These are phyloP conservation scores for Hesperophylax magnus DNA, from an alignment of 1,140 invertebrate genomes.

Conservation along the genomic window DNA sequence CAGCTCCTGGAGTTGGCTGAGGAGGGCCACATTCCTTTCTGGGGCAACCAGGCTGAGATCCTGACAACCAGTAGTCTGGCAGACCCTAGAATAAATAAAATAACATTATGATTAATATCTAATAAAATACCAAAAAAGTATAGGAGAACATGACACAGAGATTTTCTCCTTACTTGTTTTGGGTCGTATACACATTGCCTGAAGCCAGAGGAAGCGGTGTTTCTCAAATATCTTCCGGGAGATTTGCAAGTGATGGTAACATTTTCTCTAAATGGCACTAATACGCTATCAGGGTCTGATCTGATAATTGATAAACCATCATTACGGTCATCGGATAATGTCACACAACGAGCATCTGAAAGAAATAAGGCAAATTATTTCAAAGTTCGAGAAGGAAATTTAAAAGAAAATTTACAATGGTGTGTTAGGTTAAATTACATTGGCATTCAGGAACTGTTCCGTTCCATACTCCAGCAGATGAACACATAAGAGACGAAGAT, in stretches of 20 bases:
- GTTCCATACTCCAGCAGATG: slow-evolving; percentile 94
- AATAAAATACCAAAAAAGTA: not conserved
- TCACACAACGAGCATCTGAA: slow-evolving; percentile 90
- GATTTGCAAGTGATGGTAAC: slow-evolving; percentile 87
- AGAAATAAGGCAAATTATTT: slow-evolving; percentile 45
- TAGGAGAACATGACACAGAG: not conserved
- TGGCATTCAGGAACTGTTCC: slow-evolving; percentile 93
- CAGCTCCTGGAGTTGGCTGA: slow-evolving; percentile 90
- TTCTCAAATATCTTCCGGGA: slow-evolving; percentile 82
- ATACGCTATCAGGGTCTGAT: slow-evolving; percentile 82
- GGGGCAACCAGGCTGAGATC: slow-evolving; percentile 87
- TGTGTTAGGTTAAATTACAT: slow-evolving; percentile 72
- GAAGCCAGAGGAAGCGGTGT: slow-evolving; percentile 86
- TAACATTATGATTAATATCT: not conserved
- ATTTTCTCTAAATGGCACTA: slow-evolving; percentile 91
- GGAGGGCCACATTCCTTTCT: slow-evolving; percentile 90
- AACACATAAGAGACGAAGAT: slow-evolving; percentile 86
- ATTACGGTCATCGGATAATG: slow-evolving; percentile 88
- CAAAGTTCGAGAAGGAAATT: not conserved
- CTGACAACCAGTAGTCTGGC: slow-evolving; percentile 94
- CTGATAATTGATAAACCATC: slow-evolving; percentile 86
- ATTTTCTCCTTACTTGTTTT: slow-evolving; percentile 74
- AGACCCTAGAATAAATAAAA: slow-evolving; percentile 73
- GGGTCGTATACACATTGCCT: slow-evolving; percentile 97
- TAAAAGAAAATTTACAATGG: not conserved